Evolutionary conservation across 2,113 vertebrate species (phyloP).

Genomic region (Nyctibius bracteatus): DNA sequence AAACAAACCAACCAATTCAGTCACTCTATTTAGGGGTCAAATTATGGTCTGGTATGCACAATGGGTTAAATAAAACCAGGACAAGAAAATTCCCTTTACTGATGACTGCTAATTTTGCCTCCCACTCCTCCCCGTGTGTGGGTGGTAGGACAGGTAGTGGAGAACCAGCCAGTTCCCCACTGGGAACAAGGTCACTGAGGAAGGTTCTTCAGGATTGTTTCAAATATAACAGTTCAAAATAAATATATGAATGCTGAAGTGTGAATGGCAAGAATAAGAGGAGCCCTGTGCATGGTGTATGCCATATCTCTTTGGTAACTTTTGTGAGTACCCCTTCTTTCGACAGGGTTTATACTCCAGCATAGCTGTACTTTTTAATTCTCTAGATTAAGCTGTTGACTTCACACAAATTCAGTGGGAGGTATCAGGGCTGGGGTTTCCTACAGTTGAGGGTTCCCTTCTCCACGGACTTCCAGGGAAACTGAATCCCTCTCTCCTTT

Average conservation of each 20-base stretch:
- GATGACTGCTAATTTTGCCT: neutral
- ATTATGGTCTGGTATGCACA: neutral
- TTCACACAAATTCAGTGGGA: neutral
- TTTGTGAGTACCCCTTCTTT: neutral
- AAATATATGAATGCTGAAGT: neutral
- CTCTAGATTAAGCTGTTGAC: neutral
- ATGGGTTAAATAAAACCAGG: neutral
- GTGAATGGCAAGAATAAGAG: neutral
- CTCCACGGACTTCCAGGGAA: neutral
- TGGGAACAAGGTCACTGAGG: neutral
- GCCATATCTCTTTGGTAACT: neutral
- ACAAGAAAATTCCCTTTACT: neutral
- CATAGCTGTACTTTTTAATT: neutral
- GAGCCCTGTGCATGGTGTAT: neutral
- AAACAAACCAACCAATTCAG: neutral
- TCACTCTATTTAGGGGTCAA: neutral
- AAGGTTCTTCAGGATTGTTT: neutral
- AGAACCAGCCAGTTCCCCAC: neutral
- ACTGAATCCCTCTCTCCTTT: neutral
- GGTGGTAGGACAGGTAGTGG: neutral
- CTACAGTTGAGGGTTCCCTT: neutral
- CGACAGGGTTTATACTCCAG: fast-evolving
- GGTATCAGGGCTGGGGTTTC: neutral
- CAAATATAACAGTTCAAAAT: neutral
- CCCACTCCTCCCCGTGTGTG: fast-evolving